A percentile compares a stretch with the other conserved stretches of the same genome.
These are phyloP conservation scores for Hylia prasina DNA, from an alignment of 2,113 vertebrate genomes.

Conservation along the genomic window DNA sequence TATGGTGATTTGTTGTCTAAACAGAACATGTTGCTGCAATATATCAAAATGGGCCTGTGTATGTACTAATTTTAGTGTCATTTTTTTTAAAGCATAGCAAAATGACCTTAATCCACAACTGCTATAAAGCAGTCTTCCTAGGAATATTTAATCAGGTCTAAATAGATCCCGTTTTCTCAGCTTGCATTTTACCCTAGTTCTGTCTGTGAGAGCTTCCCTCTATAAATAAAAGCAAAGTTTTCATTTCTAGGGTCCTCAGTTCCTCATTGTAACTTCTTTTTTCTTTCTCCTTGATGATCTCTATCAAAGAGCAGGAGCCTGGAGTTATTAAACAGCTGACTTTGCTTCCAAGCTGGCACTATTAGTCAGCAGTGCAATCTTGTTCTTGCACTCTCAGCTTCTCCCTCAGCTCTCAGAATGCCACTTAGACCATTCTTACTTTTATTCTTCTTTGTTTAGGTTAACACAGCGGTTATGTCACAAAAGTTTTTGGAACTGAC, in stretches of 20 bases:
- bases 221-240: neutral
- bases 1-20: constrained; percentile 50
- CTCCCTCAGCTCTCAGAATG: neutral
- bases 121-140: neutral
- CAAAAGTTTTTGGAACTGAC: neutral
- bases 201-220: neutral
- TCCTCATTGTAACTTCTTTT: neutral
- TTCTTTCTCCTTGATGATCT: neutral
- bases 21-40: constrained; percentile 38
- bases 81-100: neutral
- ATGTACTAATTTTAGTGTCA: neutral
- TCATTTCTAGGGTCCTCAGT: neutral
- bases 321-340: neutral
- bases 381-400: neutral
- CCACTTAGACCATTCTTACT: neutral
- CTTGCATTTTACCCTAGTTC: neutral
- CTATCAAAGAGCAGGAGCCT: neutral
- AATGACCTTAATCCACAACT: neutral
- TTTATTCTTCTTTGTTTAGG: neutral
- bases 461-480: accelerated
- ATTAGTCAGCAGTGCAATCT: neutral
- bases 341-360: neutral
- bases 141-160: neutral
- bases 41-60: neutral
- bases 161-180: neutral